A percentile compares a stretch with the other conserved stretches of the same genome.
Conservation (phyloP, 2,113 vertebrate species). For the Melanerpes formicivorus region DNA sequence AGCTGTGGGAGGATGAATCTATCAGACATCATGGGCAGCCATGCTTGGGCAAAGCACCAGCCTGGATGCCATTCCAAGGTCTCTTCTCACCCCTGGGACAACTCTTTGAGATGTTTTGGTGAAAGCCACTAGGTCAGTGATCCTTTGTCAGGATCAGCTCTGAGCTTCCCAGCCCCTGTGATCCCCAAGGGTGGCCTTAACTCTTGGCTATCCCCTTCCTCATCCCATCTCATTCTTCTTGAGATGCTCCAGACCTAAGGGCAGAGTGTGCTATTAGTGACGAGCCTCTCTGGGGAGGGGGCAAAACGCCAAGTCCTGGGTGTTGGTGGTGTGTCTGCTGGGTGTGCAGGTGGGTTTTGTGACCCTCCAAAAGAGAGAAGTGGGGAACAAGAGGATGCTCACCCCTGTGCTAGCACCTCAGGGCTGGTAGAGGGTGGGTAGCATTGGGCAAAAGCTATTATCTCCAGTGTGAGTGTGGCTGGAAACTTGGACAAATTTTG, state of each 20-base stretch:
- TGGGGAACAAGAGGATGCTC: accelerated
- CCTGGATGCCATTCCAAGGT: not conserved
- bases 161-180: not conserved
- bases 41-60: no score
- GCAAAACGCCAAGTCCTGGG: not conserved
- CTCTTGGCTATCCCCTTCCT: not conserved
- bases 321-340: accelerated
- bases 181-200: not conserved
- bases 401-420: accelerated
- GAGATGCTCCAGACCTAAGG: accelerated
- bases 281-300: not conserved
- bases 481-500: not conserved
- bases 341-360: not conserved
- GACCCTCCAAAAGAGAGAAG: not conserved
- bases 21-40: no score
- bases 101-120: not conserved
- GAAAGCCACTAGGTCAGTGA: not conserved
- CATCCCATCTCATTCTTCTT: not conserved
- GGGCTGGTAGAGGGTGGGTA: not conserved
- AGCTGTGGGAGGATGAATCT: not conserved
- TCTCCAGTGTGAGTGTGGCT: accelerated
- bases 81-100: not conserved
- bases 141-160: not conserved
- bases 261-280: accelerated
- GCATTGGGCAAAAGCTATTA: not conserved